These are phyloP conservation scores for Mythimna albipuncta DNA, from an alignment of 2,888 invertebrate species.

Conservation along the genomic window DNA sequence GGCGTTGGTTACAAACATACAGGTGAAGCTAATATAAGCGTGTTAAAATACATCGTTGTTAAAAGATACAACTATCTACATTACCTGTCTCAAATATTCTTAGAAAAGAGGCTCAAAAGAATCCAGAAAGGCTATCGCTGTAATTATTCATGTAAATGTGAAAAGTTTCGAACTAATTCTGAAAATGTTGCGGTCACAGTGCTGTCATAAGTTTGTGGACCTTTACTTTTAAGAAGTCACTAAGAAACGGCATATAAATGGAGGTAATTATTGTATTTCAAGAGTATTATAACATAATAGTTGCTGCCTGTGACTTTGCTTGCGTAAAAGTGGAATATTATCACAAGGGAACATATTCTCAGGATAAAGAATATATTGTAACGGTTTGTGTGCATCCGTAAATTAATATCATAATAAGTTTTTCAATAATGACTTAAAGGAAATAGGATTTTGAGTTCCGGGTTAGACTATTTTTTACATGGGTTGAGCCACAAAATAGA, in stretches of 20 bases:
- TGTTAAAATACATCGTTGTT: too few species aligned
- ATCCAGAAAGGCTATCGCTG: conserved; percentile 24
- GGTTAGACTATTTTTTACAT: too few species aligned
- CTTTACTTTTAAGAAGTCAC: conserved; percentile 11
- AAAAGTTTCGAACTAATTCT: conserved; percentile 60
- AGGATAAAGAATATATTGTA: too few species aligned
- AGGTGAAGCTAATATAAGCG: too few species aligned
- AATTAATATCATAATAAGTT: too few species aligned
- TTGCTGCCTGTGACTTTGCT: background rate
- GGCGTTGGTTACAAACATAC: too few species aligned
- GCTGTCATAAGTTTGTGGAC: conserved; percentile 39
- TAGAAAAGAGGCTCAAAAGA: conserved; percentile 17
- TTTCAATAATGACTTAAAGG: too few species aligned
- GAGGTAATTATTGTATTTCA: background rate
- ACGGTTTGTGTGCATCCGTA: too few species aligned
- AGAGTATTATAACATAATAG: background rate
- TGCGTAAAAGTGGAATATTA: too few species aligned
- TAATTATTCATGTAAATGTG: conserved; percentile 67
- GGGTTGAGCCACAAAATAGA: too few species aligned
- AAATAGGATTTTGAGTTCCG: too few species aligned
- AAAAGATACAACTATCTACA: background rate
- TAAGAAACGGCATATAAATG: conserved; percentile 23
- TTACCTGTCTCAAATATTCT: conserved; percentile 11
- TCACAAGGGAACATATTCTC: too few species aligned
- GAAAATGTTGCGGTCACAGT: conserved; percentile 53